Base-by-base conservation (phyloP, 2,888 invertebrate genomes). In the Isotomurus palustris region DNA sequence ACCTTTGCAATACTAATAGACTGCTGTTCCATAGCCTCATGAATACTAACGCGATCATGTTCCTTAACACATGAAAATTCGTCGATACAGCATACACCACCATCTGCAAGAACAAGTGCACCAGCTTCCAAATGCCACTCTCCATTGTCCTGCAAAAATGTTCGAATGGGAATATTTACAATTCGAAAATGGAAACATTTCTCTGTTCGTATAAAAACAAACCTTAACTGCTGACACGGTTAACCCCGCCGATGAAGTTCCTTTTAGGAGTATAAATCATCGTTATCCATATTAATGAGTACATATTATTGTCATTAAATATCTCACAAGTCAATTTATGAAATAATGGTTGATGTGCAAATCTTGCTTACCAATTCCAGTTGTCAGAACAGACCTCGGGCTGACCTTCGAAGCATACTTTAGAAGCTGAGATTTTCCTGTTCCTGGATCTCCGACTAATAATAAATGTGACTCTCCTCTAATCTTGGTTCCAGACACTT, bases 1-100 rank as follows among this genome's bases (percentile, higher is more conserved):
- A 87, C 88, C 81, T 93, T 93, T 5, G 92, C 92, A 28, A 93
- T 87, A 71, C 91, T 91, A 64, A 93, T 88, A 1, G 89, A 90
- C 76, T 93, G 93, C 72, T 92, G 92, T 74, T 93, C 92, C 92
- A 93, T 92, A 0, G 92, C 92, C 77, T 93, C 92, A 72, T 91
- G 91, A 68, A 93, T 88, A 55, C 87, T 85, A 0, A 86, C 83
- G 62, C 88, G 81, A 75, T 93, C 92, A 67, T 86, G 85, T 71
- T 87, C 85, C 55, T 84, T 80, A 76, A 93, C 86, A 44, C 88
- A 87, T 67, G 86, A 87, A 72, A 93, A 89, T 76, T 93, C 92
- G 75, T 93, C 93, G 52, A 93, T 89, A 73, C 91, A 92, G 74
- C 92, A 92, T 45, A 92, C 81, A 6, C 93, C 92, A 21, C 90